phyloP scores from a whole-genome alignment of 2,888 invertebrate species.

The Hofmannophila pseudospretella region DNA sequence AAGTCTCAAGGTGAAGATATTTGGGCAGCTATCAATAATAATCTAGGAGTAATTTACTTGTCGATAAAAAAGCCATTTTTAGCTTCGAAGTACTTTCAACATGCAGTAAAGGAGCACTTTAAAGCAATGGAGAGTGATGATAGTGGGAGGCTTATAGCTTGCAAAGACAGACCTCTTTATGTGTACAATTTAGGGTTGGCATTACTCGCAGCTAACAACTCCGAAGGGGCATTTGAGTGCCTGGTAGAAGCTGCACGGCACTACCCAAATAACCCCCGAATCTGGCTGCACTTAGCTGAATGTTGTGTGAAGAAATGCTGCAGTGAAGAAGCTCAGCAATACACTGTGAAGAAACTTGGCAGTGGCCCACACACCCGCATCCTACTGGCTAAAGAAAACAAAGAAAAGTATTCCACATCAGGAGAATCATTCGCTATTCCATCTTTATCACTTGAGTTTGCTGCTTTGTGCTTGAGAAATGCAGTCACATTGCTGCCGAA shows the following conservation, averaged over 20 bases:
- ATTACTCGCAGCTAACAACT: constrained; percentile 87
- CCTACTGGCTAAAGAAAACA: constrained; percentile 53
- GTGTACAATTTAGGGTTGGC: constrained; percentile 92
- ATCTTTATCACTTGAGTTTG: constrained; percentile 92
- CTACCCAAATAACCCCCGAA: constrained; percentile 90
- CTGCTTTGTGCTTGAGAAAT: constrained; percentile 91
- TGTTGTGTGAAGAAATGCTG: constrained; percentile 89
- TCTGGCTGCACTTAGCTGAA: constrained; percentile 96
- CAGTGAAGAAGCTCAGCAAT: constrained; percentile 69
- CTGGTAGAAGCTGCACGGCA: constrained; percentile 90
- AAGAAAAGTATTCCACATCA: constrained; percentile 61
- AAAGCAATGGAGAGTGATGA: constrained; percentile 62
- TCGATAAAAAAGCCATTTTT: constrained; percentile 89
- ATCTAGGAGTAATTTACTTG: constrained; percentile 88
- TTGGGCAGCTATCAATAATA: constrained; percentile 83
- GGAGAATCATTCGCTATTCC: constrained; percentile 91
- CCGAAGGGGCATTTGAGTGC: constrained; percentile 93
- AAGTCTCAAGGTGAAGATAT: constrained; percentile 68
- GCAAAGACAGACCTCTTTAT: constrained; percentile 78
- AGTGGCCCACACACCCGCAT: constrained; percentile 66
- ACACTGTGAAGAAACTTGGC: constrained; percentile 63
- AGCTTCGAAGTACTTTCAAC: constrained; percentile 87
- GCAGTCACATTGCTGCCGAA: constrained; percentile 84
- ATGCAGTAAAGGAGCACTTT: constrained; percentile 86
- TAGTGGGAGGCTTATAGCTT: constrained; percentile 55